Conservation (phyloP, 2,888 invertebrate species). For the Euplexia lucipara region DNA sequence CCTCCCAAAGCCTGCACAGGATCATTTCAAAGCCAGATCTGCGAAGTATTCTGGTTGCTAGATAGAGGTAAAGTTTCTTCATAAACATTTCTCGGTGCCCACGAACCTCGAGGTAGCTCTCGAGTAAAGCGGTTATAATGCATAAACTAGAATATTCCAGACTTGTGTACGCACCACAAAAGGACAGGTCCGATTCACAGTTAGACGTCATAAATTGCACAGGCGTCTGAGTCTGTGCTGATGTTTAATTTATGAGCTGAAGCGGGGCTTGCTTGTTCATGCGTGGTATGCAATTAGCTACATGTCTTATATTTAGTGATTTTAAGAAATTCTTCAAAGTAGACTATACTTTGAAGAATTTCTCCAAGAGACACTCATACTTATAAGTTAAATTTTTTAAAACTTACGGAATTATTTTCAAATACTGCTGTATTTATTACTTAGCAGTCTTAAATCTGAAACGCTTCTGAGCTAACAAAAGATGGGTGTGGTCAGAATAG, state of each 20-base stretch:
- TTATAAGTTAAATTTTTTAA: too few species aligned
- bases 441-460: too few species aligned
- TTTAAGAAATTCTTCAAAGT: too few species aligned
- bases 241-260: conserved; percentile 48
- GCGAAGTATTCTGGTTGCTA: not conserved
- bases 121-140: conserved; percentile 55
- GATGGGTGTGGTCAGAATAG: too few species aligned
- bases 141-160: conserved; percentile 68
- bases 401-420: too few species aligned
- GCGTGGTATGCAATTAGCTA: not conserved
- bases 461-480: too few species aligned
- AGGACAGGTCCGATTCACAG: conserved; percentile 78
- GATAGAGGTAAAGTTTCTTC: conserved; percentile 1
- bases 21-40: not conserved
- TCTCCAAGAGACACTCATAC: too few species aligned
- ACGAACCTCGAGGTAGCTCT: conserved; percentile 25
- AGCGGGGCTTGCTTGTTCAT: not conserved
- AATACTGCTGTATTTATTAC: too few species aligned
- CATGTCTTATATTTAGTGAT: too few species aligned
- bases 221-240: conserved; percentile 73
- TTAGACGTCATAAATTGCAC: conserved; percentile 82
- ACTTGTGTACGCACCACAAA: conserved; percentile 75
- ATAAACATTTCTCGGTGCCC: conserved; percentile 19
- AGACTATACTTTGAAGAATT: too few species aligned
- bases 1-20: not conserved